These are phyloP conservation scores for Hypomecis punctinalis DNA, from an alignment of 2,888 invertebrate species.

Conservation along the genomic window DNA sequence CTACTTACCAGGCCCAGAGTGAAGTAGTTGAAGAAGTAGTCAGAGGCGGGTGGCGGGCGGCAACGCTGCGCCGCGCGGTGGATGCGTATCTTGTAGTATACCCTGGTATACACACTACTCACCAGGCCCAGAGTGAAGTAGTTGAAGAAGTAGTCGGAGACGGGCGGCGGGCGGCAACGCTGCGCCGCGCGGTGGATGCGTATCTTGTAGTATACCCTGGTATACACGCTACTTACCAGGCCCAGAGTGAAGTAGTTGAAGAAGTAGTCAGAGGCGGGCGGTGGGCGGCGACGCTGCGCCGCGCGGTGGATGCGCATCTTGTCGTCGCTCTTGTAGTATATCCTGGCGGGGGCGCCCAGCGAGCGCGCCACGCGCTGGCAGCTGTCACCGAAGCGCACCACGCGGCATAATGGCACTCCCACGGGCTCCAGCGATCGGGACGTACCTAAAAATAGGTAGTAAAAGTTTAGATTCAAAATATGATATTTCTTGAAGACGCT, in stretches of 20 bases:
- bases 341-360: conserved; percentile 95
- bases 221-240: conserved; percentile 86
- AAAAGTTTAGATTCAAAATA: background rate
- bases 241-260: conserved; percentile 99
- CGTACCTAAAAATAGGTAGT: conserved; percentile 68
- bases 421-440: conserved; percentile 87
- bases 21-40: too few relatives aligned
- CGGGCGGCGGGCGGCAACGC: conserved; percentile 89
- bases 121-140: conserved; percentile 98
- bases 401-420: conserved; percentile 86
- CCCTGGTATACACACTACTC: conserved; percentile 55
- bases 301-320: conserved; percentile 99
- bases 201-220: conserved; percentile 98
- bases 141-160: conserved; percentile 99
- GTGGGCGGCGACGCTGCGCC: conserved; percentile 90
- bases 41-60: too few relatives aligned
- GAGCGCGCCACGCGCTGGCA: conserved; percentile 95
- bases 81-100: too few relatives aligned
- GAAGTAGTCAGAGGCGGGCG: conserved; percentile 97
- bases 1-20: too few relatives aligned
- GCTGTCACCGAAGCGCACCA: conserved; percentile 93
- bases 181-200: conserved; percentile 97
- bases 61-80: too few relatives aligned
- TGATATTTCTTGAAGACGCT: too few relatives aligned
- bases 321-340: conserved; percentile 99